Evolutionary conservation across 1,140 invertebrate species (phyloP).

Genomic region (Triops cancriformis): DNA sequence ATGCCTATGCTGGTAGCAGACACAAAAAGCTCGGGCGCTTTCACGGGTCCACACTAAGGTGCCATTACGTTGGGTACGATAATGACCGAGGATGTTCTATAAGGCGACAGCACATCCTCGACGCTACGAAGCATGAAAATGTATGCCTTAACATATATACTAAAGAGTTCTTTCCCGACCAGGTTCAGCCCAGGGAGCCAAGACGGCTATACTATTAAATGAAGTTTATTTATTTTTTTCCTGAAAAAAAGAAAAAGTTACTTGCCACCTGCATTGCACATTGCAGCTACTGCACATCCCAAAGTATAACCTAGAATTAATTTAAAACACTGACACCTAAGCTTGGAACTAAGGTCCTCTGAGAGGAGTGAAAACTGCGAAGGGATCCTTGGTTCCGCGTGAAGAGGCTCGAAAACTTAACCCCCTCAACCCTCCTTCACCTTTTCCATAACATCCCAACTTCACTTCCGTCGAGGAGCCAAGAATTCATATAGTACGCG

Average conservation of each 20-base stretch:
- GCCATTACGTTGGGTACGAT: neutral
- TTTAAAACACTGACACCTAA: too few relatives aligned
- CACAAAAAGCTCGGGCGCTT: neutral
- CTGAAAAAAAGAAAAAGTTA: too few relatives aligned
- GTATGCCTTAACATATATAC: neutral
- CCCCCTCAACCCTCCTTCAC: too few relatives aligned
- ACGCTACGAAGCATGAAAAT: neutral
- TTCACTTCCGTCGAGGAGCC: neutral
- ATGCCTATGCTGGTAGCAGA: neutral
- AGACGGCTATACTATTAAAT: neutral
- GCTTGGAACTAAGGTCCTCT: too few relatives aligned
- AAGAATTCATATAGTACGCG: neutral
- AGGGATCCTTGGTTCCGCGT: too few relatives aligned
- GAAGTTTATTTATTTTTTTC: too few relatives aligned
- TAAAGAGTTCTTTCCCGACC: neutral
- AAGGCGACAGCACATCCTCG: slow-evolving; percentile 3
- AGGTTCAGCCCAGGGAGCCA: neutral
- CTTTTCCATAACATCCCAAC: too few relatives aligned
- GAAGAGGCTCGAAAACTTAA: too few relatives aligned
- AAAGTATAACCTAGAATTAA: too few relatives aligned
- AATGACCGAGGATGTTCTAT: slow-evolving; percentile 10
- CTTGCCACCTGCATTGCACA: too few relatives aligned
- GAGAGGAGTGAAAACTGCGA: too few relatives aligned
- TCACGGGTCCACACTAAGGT: neutral
- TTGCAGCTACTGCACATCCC: too few relatives aligned